Evolutionary conservation across 2,797 vertebrate genomes (phyloP).

Genomic region (Heliangelus exortis): DNA sequence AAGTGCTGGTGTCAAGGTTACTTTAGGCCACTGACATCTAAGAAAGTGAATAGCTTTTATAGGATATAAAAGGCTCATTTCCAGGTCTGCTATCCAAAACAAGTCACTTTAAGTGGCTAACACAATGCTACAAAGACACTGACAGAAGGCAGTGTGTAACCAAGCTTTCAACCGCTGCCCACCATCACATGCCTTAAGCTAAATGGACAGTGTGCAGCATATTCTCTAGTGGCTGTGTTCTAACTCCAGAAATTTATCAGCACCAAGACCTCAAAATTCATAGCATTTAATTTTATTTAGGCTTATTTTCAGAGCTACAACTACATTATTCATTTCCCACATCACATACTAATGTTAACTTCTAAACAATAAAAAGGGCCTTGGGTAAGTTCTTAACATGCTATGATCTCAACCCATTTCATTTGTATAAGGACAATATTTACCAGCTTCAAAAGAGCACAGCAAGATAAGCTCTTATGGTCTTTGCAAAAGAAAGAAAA

Average conservation of each 20-base stretch:
- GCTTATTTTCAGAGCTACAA: neutral
- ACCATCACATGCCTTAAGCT: neutral
- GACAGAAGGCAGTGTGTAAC: neutral
- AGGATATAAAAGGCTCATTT: neutral
- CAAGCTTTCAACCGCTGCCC: neutral
- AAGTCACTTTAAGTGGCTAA: neutral
- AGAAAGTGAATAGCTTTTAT: neutral
- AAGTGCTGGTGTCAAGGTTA: neutral
- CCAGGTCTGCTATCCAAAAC: neutral
- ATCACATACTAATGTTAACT: neutral
- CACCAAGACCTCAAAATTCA: neutral
- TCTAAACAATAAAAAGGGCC: neutral
- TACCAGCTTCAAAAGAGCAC: neutral
- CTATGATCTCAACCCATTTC: neutral
- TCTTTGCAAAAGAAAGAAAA: neutral
- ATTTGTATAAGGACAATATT: neutral
- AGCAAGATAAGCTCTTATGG: neutral
- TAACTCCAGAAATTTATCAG: neutral
- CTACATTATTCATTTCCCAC: neutral
- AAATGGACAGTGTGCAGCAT: rapidly evolving
- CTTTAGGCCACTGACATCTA: neutral
- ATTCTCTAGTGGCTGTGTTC: neutral
- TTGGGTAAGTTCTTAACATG: neutral
- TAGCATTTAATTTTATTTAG: neutral
- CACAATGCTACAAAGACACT: neutral